A percentile compares a stretch with the other conserved stretches of the same genome.
phyloP scores from a whole-genome alignment of 2,888 invertebrate species.

The Andrena trimmerana region DNA sequence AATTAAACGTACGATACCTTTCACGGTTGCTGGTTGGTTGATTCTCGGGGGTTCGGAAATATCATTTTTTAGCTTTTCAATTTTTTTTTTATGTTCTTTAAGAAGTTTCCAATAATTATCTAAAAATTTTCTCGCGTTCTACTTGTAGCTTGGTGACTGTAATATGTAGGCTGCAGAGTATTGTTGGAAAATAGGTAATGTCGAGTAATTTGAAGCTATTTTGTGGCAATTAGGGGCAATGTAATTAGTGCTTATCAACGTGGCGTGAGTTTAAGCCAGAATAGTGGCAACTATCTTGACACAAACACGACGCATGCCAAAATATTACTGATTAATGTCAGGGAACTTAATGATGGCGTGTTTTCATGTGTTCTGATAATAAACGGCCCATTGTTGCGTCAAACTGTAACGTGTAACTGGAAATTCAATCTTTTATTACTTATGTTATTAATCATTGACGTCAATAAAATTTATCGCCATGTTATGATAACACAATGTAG shows the following conservation, averaged over 20 bases:
- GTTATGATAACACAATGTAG: neutral
- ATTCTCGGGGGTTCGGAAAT: neutral
- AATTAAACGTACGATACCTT: too few species aligned
- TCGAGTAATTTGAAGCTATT: neutral
- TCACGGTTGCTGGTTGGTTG: too few species aligned
- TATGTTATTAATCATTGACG: neutral
- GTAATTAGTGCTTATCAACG: constrained; percentile 20
- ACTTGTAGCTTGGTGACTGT: neutral
- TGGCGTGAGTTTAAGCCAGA: neutral
- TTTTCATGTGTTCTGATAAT: constrained; percentile 10
- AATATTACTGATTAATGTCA: neutral
- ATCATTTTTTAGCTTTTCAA: too few species aligned
- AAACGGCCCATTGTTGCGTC: neutral
- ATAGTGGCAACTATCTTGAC: neutral
- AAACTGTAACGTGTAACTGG: neutral
- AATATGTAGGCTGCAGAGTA: neutral
- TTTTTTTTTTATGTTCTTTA: too few species aligned
- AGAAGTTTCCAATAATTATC: too few species aligned
- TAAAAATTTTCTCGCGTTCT: too few species aligned
- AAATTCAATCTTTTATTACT: neutral
- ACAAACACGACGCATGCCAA: neutral
- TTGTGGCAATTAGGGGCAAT: neutral
- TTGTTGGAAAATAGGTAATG: neutral
- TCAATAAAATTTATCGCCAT: constrained; percentile 1
- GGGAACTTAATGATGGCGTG: constrained; percentile 4